These are phyloP conservation scores for Trichonephila inaurata DNA, from an alignment of 1,140 invertebrate genomes.

Conservation along the genomic window DNA sequence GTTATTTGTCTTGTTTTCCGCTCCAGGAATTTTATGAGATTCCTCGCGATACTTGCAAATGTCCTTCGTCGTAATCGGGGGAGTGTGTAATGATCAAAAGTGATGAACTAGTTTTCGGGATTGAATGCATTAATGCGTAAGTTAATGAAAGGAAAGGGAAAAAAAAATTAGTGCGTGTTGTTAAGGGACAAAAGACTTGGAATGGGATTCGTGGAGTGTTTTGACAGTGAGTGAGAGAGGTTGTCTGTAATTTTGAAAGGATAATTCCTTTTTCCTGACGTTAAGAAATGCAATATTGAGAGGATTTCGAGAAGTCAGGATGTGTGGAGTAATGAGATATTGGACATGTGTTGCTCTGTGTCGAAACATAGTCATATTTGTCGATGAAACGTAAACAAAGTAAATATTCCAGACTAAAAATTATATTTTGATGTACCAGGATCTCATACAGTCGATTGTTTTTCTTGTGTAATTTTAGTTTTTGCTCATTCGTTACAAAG, in stretches of 20 bases:
- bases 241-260: slow-evolving; percentile 15
- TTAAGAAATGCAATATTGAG: background rate
- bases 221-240: background rate
- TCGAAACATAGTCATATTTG: too few species aligned
- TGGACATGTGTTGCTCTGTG: too few species aligned
- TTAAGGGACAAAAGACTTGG: background rate
- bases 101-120: background rate
- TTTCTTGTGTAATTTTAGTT: too few species aligned
- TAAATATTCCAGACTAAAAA: too few species aligned
- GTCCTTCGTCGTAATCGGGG: background rate
- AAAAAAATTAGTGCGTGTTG: too few species aligned
- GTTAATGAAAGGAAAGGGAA: background rate
- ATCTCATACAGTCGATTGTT: too few species aligned
- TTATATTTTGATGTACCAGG: too few species aligned
- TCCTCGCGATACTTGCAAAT: slow-evolving; percentile 16
- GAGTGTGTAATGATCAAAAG: slow-evolving; percentile 8
- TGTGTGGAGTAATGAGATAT: too few species aligned
- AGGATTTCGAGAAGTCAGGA: background rate
- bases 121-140: slow-evolving; percentile 9
- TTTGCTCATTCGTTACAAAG: too few species aligned
- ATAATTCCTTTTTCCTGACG: background rate
- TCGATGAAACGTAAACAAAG: too few species aligned
- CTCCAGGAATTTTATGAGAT: slow-evolving; percentile 38
- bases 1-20: slow-evolving; percentile 38
- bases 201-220: background rate